A percentile compares a stretch with the other conserved stretches of the same genome.
phyloP scores from a whole-genome alignment of 2,888 invertebrate species.

The Hirtodrosophila duncani region DNA sequence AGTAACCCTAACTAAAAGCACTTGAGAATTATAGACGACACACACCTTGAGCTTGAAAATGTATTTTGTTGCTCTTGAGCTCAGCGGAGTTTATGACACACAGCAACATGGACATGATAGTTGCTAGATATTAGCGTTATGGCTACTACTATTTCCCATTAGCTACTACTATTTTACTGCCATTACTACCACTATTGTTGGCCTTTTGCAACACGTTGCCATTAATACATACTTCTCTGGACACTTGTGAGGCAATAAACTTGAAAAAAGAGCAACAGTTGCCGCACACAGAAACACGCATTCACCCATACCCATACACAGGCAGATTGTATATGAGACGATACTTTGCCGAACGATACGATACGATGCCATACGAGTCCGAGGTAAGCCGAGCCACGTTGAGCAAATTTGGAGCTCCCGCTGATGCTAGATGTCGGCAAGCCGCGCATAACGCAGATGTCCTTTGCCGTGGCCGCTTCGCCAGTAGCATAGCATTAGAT shows the following conservation, averaged over 20 bases:
- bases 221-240: constrained; percentile 68
- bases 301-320: not conserved
- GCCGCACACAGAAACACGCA: constrained; percentile 51
- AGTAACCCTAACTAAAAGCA: no score
- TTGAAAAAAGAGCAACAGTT: constrained; percentile 76
- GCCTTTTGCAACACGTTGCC: constrained; percentile 68
- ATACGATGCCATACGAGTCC: no score
- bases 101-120: no score
- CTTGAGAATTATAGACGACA: no score
- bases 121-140: constrained; percentile 28
- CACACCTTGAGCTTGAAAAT: no score
- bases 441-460: constrained; percentile 69
- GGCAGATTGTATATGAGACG: no score
- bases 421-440: constrained; percentile 18
- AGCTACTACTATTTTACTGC: constrained; percentile 25
- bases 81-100: no score
- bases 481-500: constrained; percentile 18
- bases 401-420: constrained; percentile 16
- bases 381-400: constrained; percentile 26
- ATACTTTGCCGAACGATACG: no score
- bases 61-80: no score
- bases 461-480: constrained; percentile 67
- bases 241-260: constrained; percentile 73
- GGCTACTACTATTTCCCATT: constrained; percentile 49
- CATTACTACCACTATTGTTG: constrained; percentile 6